phyloP scores from a whole-genome alignment of 2,888 invertebrate genomes.

The Agrochola lota region DNA sequence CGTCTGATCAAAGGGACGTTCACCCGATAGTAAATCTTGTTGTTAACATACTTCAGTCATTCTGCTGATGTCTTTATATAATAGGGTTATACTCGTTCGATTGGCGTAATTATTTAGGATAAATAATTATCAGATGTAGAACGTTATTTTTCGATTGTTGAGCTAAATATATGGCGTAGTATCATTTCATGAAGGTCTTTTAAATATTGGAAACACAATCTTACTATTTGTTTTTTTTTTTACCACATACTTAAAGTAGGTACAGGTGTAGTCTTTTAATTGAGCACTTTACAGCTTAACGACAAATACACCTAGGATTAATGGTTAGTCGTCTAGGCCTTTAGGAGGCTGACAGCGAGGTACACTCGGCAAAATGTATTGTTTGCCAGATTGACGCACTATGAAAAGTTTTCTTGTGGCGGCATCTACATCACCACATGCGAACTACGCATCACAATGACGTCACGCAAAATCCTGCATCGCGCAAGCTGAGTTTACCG shows the following conservation, averaged over 20 bases:
- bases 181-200: not conserved
- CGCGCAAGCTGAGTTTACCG: no score
- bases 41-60: slow-evolving; percentile 34
- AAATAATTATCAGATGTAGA: not conserved
- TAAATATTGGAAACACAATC: not conserved
- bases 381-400: not conserved
- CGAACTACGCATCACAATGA: no score
- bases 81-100: slow-evolving; percentile 16
- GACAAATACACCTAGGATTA: not conserved
- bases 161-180: not conserved
- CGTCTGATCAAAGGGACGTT: slow-evolving; percentile 61
- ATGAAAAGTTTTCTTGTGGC: no score
- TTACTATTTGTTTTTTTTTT: not conserved
- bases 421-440: no score
- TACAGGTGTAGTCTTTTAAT: no score
- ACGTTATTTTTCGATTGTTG: not conserved
- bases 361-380: not conserved
- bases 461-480: no score
- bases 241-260: not conserved
- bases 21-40: slow-evolving; percentile 34
- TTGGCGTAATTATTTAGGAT: slow-evolving; percentile 11
- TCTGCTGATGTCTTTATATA: slow-evolving; percentile 65
- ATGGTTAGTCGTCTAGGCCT: not conserved
- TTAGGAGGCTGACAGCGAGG: not conserved
- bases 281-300: not conserved